Base-by-base conservation (phyloP, 2,888 invertebrate species). In the Heliconius ethilla region DNA sequence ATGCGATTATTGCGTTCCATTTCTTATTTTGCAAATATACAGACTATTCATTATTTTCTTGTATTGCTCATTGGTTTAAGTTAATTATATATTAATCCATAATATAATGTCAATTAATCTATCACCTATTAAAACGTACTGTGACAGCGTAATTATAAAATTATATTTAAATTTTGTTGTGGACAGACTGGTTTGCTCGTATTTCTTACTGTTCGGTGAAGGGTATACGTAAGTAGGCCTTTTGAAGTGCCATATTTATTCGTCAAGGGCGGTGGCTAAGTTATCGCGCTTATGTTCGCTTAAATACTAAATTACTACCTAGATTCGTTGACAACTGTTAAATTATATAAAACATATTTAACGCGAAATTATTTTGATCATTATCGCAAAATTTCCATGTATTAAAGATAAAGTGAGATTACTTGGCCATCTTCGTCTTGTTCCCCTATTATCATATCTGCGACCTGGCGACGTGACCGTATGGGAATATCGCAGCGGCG, bases 161-260 rank as follows among this genome's bases (percentile, higher is more conserved):
- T 33, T 37, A 33, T 73, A 73, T 73, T 73, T 73, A 73, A 73
- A 73, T 73, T 73, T 70, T 73, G 33, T 37, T 73, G 70, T 51
- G 33, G 29, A 55, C 22, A n/a, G 62, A 63, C 59, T 62, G 62
- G 72, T 73, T 73, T 73, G 33, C 37, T 63, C 62, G 62, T 73
- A 62, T 73, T 29, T 63, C 65, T 55, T 83, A 85, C 86, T 82
- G 84, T 83, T 78, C 84, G 84, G 85, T 83, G 82, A 72, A 81
- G 84, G 86, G 85, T 87, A 87, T 84, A 87, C 87, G 87, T 62
- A 63, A 62, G 87, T 86, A 86, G 86, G 90, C 91, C 89, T 92
- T 89, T 90, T 69, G 91, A 91, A 89, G 91, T 87, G 89, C 92
- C 90, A 89, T 89, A 85, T 88, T 91, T 89, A 85, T 88, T 91